Percentiles rank a stretch among this genome's conserved stretches.
Evolutionary conservation across 2,797 vertebrate species (phyloP).

Genomic region (Danio choprae): DNA sequence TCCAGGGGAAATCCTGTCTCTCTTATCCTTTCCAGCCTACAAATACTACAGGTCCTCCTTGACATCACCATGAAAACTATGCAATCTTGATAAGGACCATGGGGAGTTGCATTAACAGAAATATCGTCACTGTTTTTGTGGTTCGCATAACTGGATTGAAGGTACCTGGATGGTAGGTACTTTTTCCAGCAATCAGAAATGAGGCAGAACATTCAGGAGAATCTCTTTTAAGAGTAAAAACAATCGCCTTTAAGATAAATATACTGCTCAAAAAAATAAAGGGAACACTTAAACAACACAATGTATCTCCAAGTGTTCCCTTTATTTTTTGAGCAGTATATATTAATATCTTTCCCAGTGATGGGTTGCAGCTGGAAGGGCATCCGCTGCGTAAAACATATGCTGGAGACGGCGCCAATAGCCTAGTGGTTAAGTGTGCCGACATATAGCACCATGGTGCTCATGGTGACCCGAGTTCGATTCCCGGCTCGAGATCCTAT

Average conservation of each 20-base stretch:
- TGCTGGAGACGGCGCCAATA: too few species aligned
- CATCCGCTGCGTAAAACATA: too few species aligned
- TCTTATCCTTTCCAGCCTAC: conserved; percentile 28
- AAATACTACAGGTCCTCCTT: conserved; percentile 46
- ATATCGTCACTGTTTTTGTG: neutral
- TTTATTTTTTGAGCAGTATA: too few species aligned
- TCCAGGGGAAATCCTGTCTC: conserved; percentile 55
- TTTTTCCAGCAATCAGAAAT: neutral
- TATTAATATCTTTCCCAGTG: too few species aligned
- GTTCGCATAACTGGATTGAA: neutral
- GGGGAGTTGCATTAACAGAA: neutral
- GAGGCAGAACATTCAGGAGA: neutral
- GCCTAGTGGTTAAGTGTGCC: too few species aligned
- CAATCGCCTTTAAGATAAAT: neutral
- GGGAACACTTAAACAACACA: too few species aligned
- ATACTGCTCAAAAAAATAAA: neutral
- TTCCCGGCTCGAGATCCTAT: too few species aligned
- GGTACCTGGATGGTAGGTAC: neutral
- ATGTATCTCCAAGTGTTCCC: too few species aligned
- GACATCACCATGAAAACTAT: conserved; percentile 42
- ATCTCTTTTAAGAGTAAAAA: neutral
- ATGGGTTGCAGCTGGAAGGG: too few species aligned
- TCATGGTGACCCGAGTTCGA: too few species aligned
- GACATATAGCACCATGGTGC: too few species aligned
- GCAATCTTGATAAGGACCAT: conserved; percentile 52